phyloP scores from a whole-genome alignment of 2,888 invertebrate genomes.

The Carcina quercana region DNA sequence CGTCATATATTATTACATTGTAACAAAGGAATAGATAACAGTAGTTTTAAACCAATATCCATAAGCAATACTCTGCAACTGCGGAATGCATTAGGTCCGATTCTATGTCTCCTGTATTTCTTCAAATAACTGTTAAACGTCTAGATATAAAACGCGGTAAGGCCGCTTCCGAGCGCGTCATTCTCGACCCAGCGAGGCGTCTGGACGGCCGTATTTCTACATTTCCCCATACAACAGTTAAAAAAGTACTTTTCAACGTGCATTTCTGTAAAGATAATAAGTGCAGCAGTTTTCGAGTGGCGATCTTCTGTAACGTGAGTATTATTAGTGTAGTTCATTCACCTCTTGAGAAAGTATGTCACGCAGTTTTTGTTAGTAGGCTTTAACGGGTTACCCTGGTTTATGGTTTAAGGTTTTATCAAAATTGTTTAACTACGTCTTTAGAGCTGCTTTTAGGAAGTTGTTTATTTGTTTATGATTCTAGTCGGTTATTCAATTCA shows the following conservation, averaged over 20 bases:
- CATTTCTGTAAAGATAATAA: conserved; percentile 34
- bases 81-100: no score
- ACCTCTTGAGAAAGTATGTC: conserved; percentile 42
- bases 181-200: conserved; percentile 48
- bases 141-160: conserved; percentile 57
- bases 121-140: conserved; percentile 66
- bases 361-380: conserved; percentile 32
- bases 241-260: conserved; percentile 25
- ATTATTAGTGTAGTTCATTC: conserved; percentile 32
- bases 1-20: no score
- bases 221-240: conserved; percentile 31
- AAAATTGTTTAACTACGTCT: no score
- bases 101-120: conserved; percentile 38
- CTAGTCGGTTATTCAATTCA: no score
- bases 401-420: conserved; percentile 9
- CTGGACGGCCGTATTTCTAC: conserved; percentile 46
- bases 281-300: conserved; percentile 33
- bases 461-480: no score
- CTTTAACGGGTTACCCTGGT: conserved; percentile 19
- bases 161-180: conserved; percentile 65
- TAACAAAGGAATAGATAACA: no score
- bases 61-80: no score
- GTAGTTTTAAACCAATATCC: no score
- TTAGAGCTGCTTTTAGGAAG: no score
- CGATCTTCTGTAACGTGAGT: conserved; percentile 41